Evolutionary conservation across 2,797 vertebrate species (phyloP).

Genomic region (Merluccius polli): DNA sequence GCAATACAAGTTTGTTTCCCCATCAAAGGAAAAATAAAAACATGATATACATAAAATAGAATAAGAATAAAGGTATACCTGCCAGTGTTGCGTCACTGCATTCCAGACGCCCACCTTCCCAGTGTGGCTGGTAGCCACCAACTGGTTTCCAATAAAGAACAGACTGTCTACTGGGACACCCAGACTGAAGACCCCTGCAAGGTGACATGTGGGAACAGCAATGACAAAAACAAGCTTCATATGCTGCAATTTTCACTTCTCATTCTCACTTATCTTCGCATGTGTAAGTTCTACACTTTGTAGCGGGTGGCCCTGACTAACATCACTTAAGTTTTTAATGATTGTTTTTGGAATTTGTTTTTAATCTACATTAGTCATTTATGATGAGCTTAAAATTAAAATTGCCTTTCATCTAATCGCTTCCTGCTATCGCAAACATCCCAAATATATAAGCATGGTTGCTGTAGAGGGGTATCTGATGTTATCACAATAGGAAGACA

Average conservation of each 20-base stretch:
- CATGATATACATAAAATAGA: background rate
- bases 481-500: no score
- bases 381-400: background rate
- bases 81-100: slow-evolving; percentile 97
- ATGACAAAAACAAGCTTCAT: background rate
- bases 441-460: no score
- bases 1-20: background rate
- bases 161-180: slow-evolving; percentile 94
- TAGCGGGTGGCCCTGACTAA: background rate
- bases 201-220: background rate
- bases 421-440: no score
- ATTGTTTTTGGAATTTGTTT: background rate
- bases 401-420: no score
- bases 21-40: background rate
- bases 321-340: no score
- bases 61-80: slow-evolving; percentile 68
- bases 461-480: no score
- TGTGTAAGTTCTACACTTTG: background rate
- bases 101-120: slow-evolving; percentile 99
- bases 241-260: background rate
- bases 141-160: slow-evolving; percentile 97
- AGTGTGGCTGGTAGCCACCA: slow-evolving; percentile 96
- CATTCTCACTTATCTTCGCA: no score
- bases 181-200: slow-evolving; percentile 88
- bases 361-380: background rate